These are phyloP conservation scores for Taenioides sp. DNA, from an alignment of 2,797 vertebrate species.

Conservation along the genomic window DNA sequence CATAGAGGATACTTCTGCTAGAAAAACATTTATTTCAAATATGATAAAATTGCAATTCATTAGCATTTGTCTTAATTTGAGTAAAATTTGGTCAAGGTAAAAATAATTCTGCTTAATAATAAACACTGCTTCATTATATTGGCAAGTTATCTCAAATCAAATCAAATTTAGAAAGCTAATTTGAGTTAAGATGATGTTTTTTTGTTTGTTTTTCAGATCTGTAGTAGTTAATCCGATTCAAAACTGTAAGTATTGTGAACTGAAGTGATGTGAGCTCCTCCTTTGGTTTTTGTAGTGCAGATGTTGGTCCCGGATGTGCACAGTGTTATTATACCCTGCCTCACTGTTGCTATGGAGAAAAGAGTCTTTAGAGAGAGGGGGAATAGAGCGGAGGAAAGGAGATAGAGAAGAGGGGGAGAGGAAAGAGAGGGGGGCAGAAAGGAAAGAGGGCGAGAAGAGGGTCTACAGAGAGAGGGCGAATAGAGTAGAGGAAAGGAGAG, in stretches of 20 bases:
- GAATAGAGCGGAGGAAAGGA: not conserved
- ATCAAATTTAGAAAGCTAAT: too few species aligned
- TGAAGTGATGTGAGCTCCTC: not conserved
- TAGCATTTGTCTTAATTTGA: too few species aligned
- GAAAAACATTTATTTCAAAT: too few species aligned
- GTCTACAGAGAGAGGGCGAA: not conserved
- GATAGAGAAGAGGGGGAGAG: not conserved
- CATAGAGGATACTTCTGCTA: too few species aligned
- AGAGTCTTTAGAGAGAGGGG: conserved; percentile 40
- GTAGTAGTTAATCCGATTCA: not conserved
- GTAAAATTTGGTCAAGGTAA: too few species aligned
- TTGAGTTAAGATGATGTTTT: too few species aligned
- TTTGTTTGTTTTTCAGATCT: too few species aligned
- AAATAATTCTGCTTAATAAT: too few species aligned
- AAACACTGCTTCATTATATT: too few species aligned
- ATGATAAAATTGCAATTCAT: too few species aligned
- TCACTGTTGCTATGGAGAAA: conserved; percentile 77
- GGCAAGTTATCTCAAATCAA: too few species aligned
- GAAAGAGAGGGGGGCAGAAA: conserved; percentile 27
- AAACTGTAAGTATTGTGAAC: not conserved
- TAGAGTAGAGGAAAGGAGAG: too few species aligned
- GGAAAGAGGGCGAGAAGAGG: conserved; percentile 4
- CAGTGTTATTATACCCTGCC: conserved; percentile 58
- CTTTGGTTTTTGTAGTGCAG: conserved; percentile 51
- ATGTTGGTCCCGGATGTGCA: conserved; percentile 66